Evolutionary conservation across 2,113 vertebrate genomes (phyloP).

Genomic region (Abramis brama): DNA sequence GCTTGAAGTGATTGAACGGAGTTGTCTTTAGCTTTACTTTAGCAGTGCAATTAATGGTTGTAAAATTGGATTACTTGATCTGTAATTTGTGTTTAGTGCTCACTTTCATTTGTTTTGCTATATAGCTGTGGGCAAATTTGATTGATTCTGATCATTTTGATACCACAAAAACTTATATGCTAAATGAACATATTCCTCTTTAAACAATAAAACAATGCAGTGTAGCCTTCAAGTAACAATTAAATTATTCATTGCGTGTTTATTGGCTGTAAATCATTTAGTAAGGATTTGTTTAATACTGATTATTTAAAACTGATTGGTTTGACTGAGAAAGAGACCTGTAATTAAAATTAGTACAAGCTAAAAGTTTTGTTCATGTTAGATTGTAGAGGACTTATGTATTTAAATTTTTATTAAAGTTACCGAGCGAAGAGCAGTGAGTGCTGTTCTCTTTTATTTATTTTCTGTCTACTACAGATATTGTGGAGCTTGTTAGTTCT

Average conservation of each 20-base stretch:
- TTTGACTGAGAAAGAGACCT: background rate
- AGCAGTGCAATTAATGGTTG: background rate
- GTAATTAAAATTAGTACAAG: background rate
- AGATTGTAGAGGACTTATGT: background rate
- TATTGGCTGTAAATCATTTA: background rate
- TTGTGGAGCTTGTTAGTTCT: background rate
- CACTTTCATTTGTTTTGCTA: background rate
- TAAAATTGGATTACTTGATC: background rate
- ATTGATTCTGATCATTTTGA: background rate
- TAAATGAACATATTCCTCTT: background rate
- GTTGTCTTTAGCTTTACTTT: background rate
- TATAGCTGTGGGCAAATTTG: background rate
- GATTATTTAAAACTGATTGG: background rate
- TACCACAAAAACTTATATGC: background rate
- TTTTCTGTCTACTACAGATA: background rate
- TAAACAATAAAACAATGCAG: background rate
- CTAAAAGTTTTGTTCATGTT: background rate
- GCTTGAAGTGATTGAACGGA: background rate
- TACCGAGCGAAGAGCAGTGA: background rate
- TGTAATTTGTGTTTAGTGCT: background rate
- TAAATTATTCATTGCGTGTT: background rate
- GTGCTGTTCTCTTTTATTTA: background rate
- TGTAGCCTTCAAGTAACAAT: background rate
- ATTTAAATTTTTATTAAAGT: background rate
- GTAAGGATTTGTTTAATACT: background rate